phyloP scores from a whole-genome alignment of 2,888 invertebrate species.

The Choreutis nemorana region DNA sequence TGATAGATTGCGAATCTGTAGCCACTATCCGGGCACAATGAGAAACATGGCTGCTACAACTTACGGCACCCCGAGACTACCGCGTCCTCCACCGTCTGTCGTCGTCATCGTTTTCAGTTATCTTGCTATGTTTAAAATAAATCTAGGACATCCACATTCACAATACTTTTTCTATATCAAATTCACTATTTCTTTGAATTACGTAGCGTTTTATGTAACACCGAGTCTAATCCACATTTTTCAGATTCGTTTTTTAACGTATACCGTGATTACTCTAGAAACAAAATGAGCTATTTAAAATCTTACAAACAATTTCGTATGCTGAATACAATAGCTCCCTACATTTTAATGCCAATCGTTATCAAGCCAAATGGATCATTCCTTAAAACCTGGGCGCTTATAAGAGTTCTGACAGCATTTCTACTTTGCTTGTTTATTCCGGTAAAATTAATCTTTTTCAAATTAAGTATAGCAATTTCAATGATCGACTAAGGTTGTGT shows the following conservation, averaged over 20 bases:
- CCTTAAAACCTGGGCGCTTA: constrained; percentile 38
- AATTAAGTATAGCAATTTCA: no score
- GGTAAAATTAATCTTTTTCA: constrained; percentile 27
- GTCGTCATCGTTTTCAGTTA: no score
- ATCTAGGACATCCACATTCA: no score
- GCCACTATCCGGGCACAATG: no score
- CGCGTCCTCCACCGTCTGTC: no score
- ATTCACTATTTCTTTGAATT: no score
- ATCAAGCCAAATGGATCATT: constrained; percentile 50
- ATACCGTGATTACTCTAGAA: constrained; percentile 26
- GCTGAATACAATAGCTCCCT: constrained; percentile 35
- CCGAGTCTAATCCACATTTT: constrained; percentile 9
- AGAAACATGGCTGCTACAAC: no score
- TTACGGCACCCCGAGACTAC: no score
- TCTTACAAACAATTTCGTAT: constrained; percentile 37
- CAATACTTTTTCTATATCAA: no score
- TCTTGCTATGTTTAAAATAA: no score
- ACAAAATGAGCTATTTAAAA: constrained; percentile 31
- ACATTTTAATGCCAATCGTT: constrained; percentile 38
- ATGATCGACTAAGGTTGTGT: no score
- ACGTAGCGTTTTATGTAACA: neutral
- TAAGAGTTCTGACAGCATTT: constrained; percentile 35
- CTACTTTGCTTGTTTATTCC: constrained; percentile 41
- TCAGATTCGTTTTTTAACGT: constrained; percentile 52
- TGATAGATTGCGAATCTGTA: no score